phyloP scores from a whole-genome alignment of 2,113 vertebrate species.

The Meles meles region DNA sequence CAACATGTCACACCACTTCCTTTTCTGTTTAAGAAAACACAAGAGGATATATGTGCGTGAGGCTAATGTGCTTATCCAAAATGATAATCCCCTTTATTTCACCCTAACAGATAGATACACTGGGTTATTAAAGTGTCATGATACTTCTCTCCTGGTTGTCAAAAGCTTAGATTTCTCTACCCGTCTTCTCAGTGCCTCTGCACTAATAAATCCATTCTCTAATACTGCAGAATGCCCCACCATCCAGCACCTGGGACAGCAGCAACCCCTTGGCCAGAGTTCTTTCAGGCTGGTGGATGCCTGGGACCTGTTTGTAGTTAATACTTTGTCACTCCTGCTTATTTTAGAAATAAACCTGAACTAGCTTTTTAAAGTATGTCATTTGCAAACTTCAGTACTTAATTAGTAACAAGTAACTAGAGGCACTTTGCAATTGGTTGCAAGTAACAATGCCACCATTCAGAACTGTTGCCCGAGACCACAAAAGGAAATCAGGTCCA shows the following conservation, averaged over 20 bases:
- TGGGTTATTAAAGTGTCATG: background rate
- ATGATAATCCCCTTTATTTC: background rate
- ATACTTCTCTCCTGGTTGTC: background rate
- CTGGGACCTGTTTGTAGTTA: background rate
- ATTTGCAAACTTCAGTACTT: conserved; percentile 8
- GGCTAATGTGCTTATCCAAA: background rate
- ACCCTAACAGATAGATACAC: background rate
- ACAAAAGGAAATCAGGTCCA: background rate
- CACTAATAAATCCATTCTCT: background rate
- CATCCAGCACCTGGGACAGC: background rate
- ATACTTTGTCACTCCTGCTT: background rate
- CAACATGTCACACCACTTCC: background rate
- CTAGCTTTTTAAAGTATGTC: background rate
- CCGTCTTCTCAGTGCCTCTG: background rate
- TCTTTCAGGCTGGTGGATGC: background rate
- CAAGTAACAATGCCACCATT: background rate
- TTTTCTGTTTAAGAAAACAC: conserved; percentile 6
- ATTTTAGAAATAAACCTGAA: conserved; percentile 1
- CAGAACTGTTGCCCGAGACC: background rate
- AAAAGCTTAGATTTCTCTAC: background rate
- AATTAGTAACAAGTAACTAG: background rate
- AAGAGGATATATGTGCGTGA: background rate
- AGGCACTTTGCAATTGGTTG: background rate
- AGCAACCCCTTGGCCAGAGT: rapidly evolving
- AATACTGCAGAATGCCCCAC: rapidly evolving